Evolutionary conservation across 2,113 vertebrate genomes (phyloP).

Genomic region (Platysternon megacephalum): DNA sequence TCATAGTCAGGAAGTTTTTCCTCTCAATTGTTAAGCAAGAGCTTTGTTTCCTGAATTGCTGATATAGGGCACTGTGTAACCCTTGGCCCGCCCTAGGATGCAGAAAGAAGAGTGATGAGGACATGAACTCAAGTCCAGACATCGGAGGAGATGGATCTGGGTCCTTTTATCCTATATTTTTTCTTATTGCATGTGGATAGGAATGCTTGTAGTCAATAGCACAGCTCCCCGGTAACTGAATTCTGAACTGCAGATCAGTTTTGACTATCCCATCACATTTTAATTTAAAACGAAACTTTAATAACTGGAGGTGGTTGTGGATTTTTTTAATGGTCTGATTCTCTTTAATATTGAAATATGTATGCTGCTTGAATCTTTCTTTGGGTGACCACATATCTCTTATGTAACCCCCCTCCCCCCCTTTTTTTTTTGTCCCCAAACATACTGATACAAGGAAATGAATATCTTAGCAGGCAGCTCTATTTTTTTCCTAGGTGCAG

Average conservation of each 20-base stretch:
- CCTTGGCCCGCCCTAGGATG: not conserved
- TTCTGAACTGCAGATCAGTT: not conserved
- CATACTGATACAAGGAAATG: conserved; percentile 35
- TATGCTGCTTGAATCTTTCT: not conserved
- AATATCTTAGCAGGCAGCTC: conserved; percentile 52
- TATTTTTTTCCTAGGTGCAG: conserved; percentile 29
- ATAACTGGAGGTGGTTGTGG: not conserved
- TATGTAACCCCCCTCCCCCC: not conserved
- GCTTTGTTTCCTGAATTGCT: not conserved
- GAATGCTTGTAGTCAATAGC: not conserved
- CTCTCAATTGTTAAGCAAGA: not conserved
- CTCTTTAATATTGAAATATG: not conserved
- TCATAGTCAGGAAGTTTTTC: not conserved
- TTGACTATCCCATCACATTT: not conserved
- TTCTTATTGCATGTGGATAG: not conserved
- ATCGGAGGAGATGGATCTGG: not conserved
- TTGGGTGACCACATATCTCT: not conserved
- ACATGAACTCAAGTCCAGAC: not conserved
- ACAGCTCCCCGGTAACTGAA: not conserved
- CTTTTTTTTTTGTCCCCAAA: not conserved
- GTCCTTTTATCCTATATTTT: not conserved
- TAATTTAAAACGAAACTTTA: not conserved
- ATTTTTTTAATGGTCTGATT: not conserved
- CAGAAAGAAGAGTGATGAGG: not conserved
- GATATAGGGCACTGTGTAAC: not conserved